Percentiles rank a stretch among this genome's conserved stretches.
phyloP scores from a whole-genome alignment of 53 echinoderm and acorn worm genomes.

The Zoroaster sp. region DNA sequence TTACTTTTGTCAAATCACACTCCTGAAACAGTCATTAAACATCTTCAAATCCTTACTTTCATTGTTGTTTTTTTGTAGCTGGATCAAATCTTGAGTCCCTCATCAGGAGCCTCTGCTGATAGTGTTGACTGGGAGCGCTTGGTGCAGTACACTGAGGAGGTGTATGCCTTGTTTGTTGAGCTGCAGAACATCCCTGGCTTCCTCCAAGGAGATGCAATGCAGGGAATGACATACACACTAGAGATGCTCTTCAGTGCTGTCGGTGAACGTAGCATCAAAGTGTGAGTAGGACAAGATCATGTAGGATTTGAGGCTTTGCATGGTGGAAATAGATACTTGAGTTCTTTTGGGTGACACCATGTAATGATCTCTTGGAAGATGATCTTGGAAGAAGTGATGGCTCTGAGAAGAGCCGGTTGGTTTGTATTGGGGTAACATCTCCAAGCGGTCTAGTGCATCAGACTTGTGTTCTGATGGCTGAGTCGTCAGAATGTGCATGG shows the following conservation, averaged over 20 bases:
- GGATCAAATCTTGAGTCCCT: neutral
- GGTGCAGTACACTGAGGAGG: neutral
- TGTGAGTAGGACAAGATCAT: neutral
- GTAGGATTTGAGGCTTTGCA: too few species aligned
- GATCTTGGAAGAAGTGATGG: too few species aligned
- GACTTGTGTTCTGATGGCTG: too few species aligned
- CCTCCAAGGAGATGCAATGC: neutral
- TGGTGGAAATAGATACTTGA: too few species aligned
- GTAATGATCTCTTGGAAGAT: too few species aligned
- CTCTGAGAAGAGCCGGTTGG: too few species aligned
- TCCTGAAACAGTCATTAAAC: too few species aligned
- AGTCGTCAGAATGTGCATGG: too few species aligned
- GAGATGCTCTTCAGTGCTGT: neutral
- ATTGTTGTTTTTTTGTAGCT: neutral
- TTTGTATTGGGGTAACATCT: neutral
- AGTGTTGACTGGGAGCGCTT: conserved; percentile 30
- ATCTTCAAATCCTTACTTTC: neutral
- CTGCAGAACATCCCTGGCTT: neutral
- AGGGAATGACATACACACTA: neutral
- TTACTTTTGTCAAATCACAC: too few species aligned
- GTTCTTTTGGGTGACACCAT: too few species aligned
- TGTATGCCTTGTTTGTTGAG: neutral
- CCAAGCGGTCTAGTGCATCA: too few species aligned
- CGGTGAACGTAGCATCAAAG: neutral
- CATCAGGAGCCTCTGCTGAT: neutral